Conservation (phyloP, 1,140 invertebrate species). For the Drosophila gunungcola region DNA sequence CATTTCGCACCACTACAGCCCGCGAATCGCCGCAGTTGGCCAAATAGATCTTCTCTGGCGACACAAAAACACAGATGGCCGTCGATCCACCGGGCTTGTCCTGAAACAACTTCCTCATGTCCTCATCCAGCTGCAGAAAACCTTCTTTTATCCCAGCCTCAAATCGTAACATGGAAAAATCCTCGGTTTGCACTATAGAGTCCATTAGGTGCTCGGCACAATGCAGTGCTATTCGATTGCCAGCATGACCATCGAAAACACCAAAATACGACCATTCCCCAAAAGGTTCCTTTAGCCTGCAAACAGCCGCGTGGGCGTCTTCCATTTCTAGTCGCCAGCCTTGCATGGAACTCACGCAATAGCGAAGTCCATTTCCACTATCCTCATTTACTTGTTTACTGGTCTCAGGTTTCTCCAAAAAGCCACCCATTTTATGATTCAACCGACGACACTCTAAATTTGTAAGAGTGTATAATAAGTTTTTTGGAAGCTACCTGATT, state of each 20-base stretch:
- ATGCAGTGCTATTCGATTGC: slow-evolving; percentile 1
- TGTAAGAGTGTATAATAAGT: not conserved
- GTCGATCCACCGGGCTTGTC: slow-evolving; percentile 11
- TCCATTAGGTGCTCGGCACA: slow-evolving; percentile 11
- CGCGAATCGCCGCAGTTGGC: slow-evolving; percentile 33
- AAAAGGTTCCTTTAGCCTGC: not conserved
- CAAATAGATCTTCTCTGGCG: slow-evolving; percentile 18
- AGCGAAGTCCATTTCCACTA: slow-evolving; percentile 18
- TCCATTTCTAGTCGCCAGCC: slow-evolving; percentile 33
- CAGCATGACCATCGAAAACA: slow-evolving; percentile 26
- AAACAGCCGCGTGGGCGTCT: slow-evolving; percentile 12
- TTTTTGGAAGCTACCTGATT: no score
- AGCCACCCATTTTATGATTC: slow-evolving; percentile 12
- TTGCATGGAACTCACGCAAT: slow-evolving; percentile 27
- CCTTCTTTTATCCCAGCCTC: not conserved
- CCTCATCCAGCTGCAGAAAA: slow-evolving; percentile 14
- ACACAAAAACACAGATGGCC: slow-evolving; percentile 12
- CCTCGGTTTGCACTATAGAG: not conserved
- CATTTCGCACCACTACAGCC: slow-evolving; percentile 5
- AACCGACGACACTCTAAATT: slow-evolving; percentile 2
- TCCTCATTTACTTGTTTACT: slow-evolving; percentile 12
- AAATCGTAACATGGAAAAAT: not conserved
- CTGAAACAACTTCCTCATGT: not conserved
- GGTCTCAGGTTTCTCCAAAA: slow-evolving; percentile 16
- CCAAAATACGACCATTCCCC: slow-evolving; percentile 15